These are phyloP conservation scores for Gasterosteus aculeatus DNA, from an alignment of 2,113 vertebrate genomes.

Conservation along the genomic window DNA sequence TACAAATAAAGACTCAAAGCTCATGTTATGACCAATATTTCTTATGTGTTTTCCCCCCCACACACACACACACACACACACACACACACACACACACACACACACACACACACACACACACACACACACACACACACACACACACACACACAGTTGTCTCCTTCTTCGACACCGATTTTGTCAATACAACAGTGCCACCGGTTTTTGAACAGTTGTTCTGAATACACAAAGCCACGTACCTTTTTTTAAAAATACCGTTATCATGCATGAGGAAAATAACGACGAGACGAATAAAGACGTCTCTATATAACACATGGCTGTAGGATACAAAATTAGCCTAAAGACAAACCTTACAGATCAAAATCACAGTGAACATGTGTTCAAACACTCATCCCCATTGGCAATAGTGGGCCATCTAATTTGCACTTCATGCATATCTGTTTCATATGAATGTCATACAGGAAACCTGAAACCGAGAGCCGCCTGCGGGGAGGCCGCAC, in stretches of 20 bases:
- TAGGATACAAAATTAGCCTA: constrained; percentile 1
- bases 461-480: constrained; percentile 34
- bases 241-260: neutral
- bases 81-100: too few relatives aligned
- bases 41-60: neutral
- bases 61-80: too few relatives aligned
- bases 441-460: constrained; percentile 23
- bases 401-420: neutral
- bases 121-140: too few relatives aligned
- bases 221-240: neutral
- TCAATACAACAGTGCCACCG: neutral
- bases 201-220: neutral
- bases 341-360: constrained; percentile 17
- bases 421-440: constrained; percentile 5
- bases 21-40: neutral
- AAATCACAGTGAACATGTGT: constrained; percentile 9
- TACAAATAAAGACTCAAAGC: neutral
- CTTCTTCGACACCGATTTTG: neutral
- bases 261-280: neutral
- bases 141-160: neutral
- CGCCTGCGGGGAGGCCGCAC: constrained; percentile 28
- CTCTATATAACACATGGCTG: neutral
- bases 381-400: constrained; percentile 9
- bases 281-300: constrained; percentile 4
- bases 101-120: too few relatives aligned